These are phyloP conservation scores for Mallateleia sp. DNA, from an alignment of 2,888 invertebrate species.

Conservation along the genomic window DNA sequence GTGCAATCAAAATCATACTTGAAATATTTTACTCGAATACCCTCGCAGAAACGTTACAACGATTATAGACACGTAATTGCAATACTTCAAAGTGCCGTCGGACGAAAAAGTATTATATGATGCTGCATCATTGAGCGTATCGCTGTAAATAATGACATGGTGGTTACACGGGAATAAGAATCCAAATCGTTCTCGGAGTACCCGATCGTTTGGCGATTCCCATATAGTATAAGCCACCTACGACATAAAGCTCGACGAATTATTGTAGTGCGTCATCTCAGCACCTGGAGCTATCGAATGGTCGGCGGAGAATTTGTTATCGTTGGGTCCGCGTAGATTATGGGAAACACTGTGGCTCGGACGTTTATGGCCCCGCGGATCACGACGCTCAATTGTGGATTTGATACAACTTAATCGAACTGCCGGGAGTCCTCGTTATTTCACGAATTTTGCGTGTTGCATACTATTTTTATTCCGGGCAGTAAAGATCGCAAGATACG, in stretches of 20 bases:
- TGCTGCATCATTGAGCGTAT: constrained; percentile 52
- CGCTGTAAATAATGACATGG: constrained; percentile 85
- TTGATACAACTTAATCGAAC: constrained; percentile 88
- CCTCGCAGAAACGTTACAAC: constrained; percentile 44
- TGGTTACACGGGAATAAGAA: constrained; percentile 84
- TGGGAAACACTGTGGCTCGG: constrained; percentile 84
- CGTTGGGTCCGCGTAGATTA: constrained; percentile 84
- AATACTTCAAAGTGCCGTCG: constrained; percentile 70
- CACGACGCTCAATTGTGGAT: constrained; percentile 86
- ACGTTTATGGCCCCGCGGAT: constrained; percentile 86
- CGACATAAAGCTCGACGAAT: constrained; percentile 87
- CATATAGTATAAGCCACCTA: constrained; percentile 88
- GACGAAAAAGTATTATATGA: constrained; percentile 67
- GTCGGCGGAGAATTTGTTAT: constrained; percentile 67
- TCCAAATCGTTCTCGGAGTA: constrained; percentile 82
- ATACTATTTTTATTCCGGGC: constrained; percentile 19
- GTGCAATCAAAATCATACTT: constrained; percentile 49
- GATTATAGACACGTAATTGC: constrained; percentile 66
- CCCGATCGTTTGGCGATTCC: constrained; percentile 85
- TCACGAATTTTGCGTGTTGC: constrained; percentile 52
- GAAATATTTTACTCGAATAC: constrained; percentile 46
- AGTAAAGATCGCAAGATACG: constrained; percentile 68
- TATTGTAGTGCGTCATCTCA: constrained; percentile 87
- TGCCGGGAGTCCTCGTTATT: constrained; percentile 53
- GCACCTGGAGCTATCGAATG: constrained; percentile 83